Conservation (phyloP, 2,113 vertebrate genomes). For the Gallinago jamesoni region DNA sequence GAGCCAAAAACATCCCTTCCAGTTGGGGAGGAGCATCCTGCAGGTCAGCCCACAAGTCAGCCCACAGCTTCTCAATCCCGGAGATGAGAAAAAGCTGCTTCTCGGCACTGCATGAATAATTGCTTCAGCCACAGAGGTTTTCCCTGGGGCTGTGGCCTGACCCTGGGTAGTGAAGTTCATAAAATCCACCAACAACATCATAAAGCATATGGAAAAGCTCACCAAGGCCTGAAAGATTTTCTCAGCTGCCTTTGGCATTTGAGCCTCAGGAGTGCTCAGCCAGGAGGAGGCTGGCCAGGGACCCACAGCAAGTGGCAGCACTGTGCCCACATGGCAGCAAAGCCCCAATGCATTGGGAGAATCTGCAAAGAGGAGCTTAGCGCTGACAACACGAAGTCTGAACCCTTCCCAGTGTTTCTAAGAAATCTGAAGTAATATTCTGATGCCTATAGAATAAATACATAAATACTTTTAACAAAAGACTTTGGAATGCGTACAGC, state of each 20-base stretch:
- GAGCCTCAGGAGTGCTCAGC: neutral
- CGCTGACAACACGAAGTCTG: neutral
- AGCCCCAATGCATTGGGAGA: neutral
- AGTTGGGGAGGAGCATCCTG: neutral
- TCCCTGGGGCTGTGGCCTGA: neutral
- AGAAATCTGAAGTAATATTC: neutral
- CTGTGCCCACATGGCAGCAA: neutral
- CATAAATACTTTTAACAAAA: slow-evolving; percentile 27
- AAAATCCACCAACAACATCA: neutral
- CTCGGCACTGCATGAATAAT: neutral
- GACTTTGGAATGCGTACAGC: neutral
- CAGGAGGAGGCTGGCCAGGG: accelerated
- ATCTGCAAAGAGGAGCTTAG: neutral
- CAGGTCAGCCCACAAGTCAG: neutral
- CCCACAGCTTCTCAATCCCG: neutral
- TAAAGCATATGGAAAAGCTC: neutral
- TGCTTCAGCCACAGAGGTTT: neutral
- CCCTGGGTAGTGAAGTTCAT: neutral
- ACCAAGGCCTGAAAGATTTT: neutral
- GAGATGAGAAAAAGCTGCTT: neutral
- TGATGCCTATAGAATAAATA: slow-evolving; percentile 18
- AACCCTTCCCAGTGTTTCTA: neutral
- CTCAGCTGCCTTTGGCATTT: neutral
- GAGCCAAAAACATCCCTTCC: neutral
- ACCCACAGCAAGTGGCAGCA: accelerated